Conservation (phyloP, 1,140 invertebrate genomes). For the Achatina immaculata region DNA sequence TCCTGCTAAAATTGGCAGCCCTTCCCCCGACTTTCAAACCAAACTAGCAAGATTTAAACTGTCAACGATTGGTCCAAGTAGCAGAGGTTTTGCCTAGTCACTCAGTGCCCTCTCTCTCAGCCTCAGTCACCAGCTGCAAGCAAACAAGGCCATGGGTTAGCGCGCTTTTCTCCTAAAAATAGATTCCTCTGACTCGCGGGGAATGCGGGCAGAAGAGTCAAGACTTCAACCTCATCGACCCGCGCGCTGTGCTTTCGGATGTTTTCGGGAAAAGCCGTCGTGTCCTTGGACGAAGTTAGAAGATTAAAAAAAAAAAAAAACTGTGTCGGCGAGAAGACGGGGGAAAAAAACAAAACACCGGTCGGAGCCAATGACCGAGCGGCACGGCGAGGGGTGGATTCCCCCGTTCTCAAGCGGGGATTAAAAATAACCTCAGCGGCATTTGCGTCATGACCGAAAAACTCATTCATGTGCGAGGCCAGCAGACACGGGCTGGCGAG, state of each 20-base stretch:
- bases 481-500: not conserved
- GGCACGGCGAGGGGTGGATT: not conserved
- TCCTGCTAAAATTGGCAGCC: no score
- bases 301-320: not conserved
- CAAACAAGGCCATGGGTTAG: not conserved
- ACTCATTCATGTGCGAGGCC: constrained; percentile 29
- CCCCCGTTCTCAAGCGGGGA: not conserved
- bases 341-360: no score
- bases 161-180: not conserved
- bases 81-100: not conserved
- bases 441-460: constrained; percentile 37
- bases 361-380: constrained; percentile 28
- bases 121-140: not conserved
- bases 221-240: not conserved
- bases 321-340: constrained; percentile 6
- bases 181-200: not conserved
- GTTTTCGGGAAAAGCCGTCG: constrained; percentile 20
- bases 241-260: not conserved
- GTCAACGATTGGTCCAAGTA: constrained; percentile 15
- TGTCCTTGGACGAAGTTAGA: constrained; percentile 10
- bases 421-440: constrained; percentile 5
- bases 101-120: not conserved
- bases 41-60: no score
- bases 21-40: no score
- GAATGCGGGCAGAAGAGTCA: constrained; percentile 22